Percentiles rank a stretch among this genome's conserved stretches.
These are phyloP conservation scores for Lysandra coridon DNA, from an alignment of 2,888 invertebrate species.

Conservation along the genomic window DNA sequence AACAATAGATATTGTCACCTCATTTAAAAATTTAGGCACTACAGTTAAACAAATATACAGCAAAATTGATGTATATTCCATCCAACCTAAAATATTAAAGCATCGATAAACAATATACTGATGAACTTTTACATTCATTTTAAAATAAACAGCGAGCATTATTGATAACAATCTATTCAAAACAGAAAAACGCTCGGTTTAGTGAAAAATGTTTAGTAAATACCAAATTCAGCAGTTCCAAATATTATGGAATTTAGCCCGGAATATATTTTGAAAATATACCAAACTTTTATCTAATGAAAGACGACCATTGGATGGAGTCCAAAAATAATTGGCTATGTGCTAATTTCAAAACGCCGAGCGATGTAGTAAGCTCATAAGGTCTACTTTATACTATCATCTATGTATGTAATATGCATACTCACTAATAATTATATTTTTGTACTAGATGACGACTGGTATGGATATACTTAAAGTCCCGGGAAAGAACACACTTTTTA, in stretches of 20 bases:
- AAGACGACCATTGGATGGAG: constrained; percentile 24
- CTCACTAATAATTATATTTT: too few species aligned
- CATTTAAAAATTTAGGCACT: too few species aligned
- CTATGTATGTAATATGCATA: too few species aligned
- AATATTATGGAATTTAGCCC: not conserved
- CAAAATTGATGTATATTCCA: not conserved
- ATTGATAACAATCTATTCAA: constrained; percentile 4
- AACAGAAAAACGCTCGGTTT: not conserved
- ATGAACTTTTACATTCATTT: not conserved
- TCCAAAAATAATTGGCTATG: constrained; percentile 29
- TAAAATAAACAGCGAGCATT: not conserved
- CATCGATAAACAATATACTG: not conserved
- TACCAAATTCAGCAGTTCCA: not conserved
- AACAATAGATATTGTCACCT: too few species aligned
- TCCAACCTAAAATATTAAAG: not conserved
- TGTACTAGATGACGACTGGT: too few species aligned
- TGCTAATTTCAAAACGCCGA: constrained; percentile 11
- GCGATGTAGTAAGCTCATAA: not conserved
- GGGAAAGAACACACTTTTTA: too few species aligned
- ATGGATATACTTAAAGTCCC: too few species aligned
- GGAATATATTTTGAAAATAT: constrained; percentile 15
- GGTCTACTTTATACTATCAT: not conserved
- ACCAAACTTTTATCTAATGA: constrained; percentile 24
- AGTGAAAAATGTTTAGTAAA: not conserved
- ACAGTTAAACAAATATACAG: not conserved